A percentile compares a stretch with the other conserved stretches of the same genome.
These are phyloP conservation scores for Lasiurus cinereus DNA, from an alignment of 2,113 vertebrate genomes.

Conservation along the genomic window DNA sequence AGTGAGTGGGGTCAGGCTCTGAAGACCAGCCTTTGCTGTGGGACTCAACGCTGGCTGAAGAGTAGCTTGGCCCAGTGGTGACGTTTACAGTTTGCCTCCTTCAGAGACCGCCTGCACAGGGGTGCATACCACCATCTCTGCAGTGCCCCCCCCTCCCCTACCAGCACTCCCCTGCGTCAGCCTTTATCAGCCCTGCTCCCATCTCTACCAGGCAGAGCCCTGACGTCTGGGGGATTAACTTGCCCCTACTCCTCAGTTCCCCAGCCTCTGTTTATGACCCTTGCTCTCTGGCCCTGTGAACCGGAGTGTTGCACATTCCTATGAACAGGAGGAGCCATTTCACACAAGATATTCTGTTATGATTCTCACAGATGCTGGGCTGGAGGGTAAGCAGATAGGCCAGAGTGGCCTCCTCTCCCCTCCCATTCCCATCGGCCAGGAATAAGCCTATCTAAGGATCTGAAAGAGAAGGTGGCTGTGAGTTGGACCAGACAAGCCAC, in stretches of 20 bases:
- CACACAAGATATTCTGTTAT: not conserved
- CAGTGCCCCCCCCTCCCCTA: not conserved
- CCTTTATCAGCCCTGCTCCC: slow-evolving; percentile 58
- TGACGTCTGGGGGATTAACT: slow-evolving; percentile 65
- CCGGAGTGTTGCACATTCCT: slow-evolving; percentile 60
- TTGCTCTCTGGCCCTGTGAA: slow-evolving; percentile 18
- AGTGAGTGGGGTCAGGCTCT: not conserved
- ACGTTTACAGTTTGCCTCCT: not conserved
- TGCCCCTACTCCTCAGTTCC: not conserved
- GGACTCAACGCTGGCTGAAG: not conserved
- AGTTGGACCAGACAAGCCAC: slow-evolving; percentile 60
- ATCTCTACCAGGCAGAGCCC: slow-evolving; percentile 44
- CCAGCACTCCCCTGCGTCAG: not conserved
- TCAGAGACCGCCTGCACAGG: not conserved
- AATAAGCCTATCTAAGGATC: slow-evolving; percentile 46
- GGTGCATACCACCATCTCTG: not conserved
- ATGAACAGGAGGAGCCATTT: slow-evolving; percentile 8
- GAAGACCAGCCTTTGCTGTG: not conserved
- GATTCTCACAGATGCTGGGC: not conserved
- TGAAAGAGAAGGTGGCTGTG: slow-evolving; percentile 57
- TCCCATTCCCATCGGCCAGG: not conserved
- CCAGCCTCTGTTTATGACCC: slow-evolving; percentile 64
- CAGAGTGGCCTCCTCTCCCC: not conserved
- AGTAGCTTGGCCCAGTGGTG: not conserved
- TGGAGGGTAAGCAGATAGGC: slow-evolving; percentile 36